Evolutionary conservation across 1,140 invertebrate species (phyloP).

Genomic region (Eupeodes corollae): DNA sequence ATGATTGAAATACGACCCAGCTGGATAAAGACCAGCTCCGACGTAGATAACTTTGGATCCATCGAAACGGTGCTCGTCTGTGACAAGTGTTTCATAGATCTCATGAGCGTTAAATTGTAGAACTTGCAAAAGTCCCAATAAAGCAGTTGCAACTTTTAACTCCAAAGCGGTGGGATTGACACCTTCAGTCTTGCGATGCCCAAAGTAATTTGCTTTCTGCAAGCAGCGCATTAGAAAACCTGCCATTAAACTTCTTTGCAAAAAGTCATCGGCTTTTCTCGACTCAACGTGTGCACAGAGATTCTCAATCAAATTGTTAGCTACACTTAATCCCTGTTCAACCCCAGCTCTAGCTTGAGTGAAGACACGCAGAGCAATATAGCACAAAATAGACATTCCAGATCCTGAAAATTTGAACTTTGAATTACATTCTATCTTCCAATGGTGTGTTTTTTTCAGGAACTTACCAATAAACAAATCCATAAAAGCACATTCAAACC

Average conservation of each 20-base stretch:
- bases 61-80: slow-evolving; percentile 41
- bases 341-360: slow-evolving; percentile 42
- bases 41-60: slow-evolving; percentile 48
- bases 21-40: slow-evolving; percentile 71
- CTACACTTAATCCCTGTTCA: slow-evolving; percentile 34
- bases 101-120: slow-evolving; percentile 85
- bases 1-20: slow-evolving; percentile 76
- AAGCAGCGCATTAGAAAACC: slow-evolving; percentile 63
- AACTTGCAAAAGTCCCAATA: slow-evolving; percentile 65
- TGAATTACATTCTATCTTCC: background rate
- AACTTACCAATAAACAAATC: slow-evolving; percentile 54
- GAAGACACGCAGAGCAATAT: slow-evolving; percentile 62
- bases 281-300: slow-evolving; percentile 56
- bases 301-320: slow-evolving; percentile 38
- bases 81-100: slow-evolving; percentile 59
- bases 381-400: slow-evolving; percentile 67
- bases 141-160: slow-evolving; percentile 46
- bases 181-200: slow-evolving; percentile 29
- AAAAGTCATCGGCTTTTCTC: slow-evolving; percentile 56
- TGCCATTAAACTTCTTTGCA: slow-evolving; percentile 66
- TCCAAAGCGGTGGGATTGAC: slow-evolving; percentile 42
- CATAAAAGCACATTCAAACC: slow-evolving; percentile 68
- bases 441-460: background rate
- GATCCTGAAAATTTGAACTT: slow-evolving; percentile 40
- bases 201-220: slow-evolving; percentile 51